Conservation (phyloP, 2,113 vertebrate species). For the Crotalus helleri region DNA sequence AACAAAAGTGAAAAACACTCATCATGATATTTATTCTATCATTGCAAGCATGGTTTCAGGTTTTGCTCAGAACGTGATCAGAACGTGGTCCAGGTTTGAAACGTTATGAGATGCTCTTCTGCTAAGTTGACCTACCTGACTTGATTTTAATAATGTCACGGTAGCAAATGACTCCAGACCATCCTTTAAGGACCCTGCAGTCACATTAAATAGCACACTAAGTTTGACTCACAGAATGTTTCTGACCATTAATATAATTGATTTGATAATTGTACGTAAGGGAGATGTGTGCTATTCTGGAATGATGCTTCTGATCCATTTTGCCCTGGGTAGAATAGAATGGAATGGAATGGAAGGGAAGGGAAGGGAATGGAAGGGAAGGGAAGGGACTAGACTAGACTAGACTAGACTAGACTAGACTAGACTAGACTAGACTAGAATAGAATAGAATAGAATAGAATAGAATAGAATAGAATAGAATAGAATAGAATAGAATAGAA, state of each 20-base stretch:
- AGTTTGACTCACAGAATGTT: not conserved
- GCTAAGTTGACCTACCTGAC: not conserved
- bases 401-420: no score
- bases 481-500: no score
- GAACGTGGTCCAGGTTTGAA: no score
- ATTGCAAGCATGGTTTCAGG: no score
- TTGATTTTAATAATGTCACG: not conserved
- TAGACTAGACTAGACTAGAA: no score
- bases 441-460: no score
- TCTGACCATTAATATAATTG: not conserved
- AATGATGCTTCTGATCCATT: not conserved
- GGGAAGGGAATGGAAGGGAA: no score
- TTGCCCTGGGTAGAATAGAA: no score
- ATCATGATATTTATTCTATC: no score
- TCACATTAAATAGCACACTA: not conserved
- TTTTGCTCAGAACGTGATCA: not conserved
- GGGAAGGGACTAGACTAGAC: no score
- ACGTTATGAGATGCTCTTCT: not conserved
- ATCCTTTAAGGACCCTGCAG: not conserved
- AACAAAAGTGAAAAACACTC: not conserved
- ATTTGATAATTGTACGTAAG: not conserved
- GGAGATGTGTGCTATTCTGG: not conserved
- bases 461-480: no score
- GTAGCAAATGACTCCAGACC: not conserved
- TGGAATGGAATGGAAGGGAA: no score